These are phyloP conservation scores for Lemur catta DNA, from an alignment of 2,797 vertebrate genomes.

Conservation along the genomic window DNA sequence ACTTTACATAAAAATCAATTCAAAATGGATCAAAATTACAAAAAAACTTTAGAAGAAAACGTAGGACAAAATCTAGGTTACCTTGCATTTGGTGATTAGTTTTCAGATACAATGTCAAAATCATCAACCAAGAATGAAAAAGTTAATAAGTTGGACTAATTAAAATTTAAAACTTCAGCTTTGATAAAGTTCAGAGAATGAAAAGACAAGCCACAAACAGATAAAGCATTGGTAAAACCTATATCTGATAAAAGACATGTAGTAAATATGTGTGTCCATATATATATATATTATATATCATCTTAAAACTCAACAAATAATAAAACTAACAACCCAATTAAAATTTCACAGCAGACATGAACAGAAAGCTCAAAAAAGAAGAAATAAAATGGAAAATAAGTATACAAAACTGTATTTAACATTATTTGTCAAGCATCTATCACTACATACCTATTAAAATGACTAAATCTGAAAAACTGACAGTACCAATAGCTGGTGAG, in stretches of 20 bases:
- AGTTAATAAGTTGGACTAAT: background rate
- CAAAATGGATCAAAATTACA: no score
- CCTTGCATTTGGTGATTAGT: background rate
- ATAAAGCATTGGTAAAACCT: background rate
- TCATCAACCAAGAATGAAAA: background rate
- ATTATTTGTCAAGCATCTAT: background rate
- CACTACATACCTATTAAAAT: background rate
- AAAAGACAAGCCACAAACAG: background rate
- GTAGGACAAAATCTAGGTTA: background rate
- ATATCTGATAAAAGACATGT: background rate
- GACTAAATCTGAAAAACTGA: background rate
- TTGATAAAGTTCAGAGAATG: background rate
- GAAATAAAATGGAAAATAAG: background rate
- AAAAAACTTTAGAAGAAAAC: background rate
- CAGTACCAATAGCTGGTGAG: background rate
- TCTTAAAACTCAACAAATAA: background rate
- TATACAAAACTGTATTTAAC: background rate
- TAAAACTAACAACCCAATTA: background rate
- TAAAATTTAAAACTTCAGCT: background rate
- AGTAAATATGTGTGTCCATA: background rate
- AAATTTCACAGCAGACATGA: background rate
- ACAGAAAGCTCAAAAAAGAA: background rate
- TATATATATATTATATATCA: background rate
- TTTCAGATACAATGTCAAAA: background rate
- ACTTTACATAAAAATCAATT: background rate